Percentiles rank a stretch among this genome's conserved stretches.
phyloP scores from a whole-genome alignment of 2,797 vertebrate genomes.

The Semaprochilodus insignis region DNA sequence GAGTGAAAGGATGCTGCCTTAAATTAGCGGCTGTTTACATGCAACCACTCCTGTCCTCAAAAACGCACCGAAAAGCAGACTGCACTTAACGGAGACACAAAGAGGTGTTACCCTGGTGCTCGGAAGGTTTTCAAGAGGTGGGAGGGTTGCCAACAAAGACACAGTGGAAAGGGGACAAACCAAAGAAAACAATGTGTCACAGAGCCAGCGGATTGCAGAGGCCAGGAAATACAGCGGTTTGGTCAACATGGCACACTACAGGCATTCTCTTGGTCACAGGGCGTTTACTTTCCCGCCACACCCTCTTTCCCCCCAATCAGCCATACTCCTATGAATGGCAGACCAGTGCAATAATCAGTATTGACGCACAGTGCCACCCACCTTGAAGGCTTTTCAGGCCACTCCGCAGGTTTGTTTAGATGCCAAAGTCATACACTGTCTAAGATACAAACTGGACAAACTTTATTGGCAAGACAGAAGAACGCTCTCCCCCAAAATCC shows the following conservation, averaged over 20 bases:
- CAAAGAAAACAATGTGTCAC: conserved; percentile 46
- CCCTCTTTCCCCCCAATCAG: conserved; percentile 58
- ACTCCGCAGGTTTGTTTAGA: conserved; percentile 38
- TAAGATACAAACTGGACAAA: conserved; percentile 19
- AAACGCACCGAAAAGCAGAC: not conserved
- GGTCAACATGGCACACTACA: conserved; percentile 47
- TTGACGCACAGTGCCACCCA: conserved; percentile 67
- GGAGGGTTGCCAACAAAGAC: conserved; percentile 46
- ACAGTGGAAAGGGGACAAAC: conserved; percentile 40
- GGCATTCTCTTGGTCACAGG: conserved; percentile 33
- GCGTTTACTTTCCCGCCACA: conserved; percentile 69
- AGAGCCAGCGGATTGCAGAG: conserved; percentile 32
- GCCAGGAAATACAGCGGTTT: conserved; percentile 45
- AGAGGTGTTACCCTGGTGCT: conserved; percentile 21
- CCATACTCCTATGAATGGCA: conserved; percentile 49
- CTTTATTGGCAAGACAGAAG: conserved; percentile 3
- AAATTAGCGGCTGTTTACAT: not conserved
- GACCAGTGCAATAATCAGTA: conserved; percentile 57
- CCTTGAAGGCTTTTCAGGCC: conserved; percentile 38
- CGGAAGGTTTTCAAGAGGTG: conserved; percentile 27
- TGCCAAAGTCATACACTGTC: not conserved
- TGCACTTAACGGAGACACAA: not conserved
- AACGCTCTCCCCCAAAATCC: not conserved
- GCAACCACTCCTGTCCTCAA: not conserved
- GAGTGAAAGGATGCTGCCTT: not conserved